A percentile compares a stretch with the other conserved stretches of the same genome.
Evolutionary conservation across 2,888 invertebrate genomes (phyloP).

Genomic region (Leistus spinibarbis): DNA sequence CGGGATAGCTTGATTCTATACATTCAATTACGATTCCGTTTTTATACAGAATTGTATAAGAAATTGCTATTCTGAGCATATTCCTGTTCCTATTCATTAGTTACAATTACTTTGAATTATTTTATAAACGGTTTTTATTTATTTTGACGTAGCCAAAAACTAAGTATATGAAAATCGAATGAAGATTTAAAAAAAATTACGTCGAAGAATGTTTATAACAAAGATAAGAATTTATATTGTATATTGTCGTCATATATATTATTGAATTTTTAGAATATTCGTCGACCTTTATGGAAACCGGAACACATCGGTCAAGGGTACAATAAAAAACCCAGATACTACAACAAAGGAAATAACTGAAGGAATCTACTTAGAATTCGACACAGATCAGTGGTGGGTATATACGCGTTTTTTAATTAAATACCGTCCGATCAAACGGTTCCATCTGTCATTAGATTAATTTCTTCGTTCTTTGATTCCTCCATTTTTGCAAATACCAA

Average conservation of each 20-base stretch:
- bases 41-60: too few relatives aligned
- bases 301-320: neutral
- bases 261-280: neutral
- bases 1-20: neutral
- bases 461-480: constrained; percentile 21
- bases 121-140: too few relatives aligned
- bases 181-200: too few relatives aligned
- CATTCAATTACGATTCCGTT: neutral
- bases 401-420: constrained; percentile 29
- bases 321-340: neutral
- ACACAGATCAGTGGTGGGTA: neutral
- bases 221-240: too few relatives aligned
- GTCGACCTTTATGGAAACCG: neutral
- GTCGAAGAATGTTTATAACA: too few relatives aligned
- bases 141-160: too few relatives aligned
- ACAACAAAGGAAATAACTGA: neutral
- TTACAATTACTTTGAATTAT: too few relatives aligned
- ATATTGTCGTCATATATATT: too few relatives aligned
- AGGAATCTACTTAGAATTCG: neutral
- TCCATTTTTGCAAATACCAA: too few relatives aligned
- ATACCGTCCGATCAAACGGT: constrained; percentile 29
- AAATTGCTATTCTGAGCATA: too few relatives aligned
- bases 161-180: too few relatives aligned
- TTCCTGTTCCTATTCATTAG: too few relatives aligned
- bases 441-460: constrained; percentile 31